phyloP scores from a whole-genome alignment of 2,113 vertebrate genomes.

The Brienomyrus longianalis region DNA sequence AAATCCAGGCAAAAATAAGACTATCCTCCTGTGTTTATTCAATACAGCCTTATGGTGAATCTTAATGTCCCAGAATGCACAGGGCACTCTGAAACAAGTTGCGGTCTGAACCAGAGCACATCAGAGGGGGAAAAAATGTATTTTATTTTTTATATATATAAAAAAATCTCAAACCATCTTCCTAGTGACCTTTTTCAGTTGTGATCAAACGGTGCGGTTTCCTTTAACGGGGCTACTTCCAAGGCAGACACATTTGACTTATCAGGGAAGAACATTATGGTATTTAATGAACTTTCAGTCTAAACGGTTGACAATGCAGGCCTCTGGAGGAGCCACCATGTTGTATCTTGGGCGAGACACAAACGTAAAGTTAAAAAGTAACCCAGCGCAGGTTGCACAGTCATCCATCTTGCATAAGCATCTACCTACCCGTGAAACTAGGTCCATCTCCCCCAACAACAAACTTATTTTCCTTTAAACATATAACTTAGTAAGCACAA shows the following conservation, averaged over 20 bases:
- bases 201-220: background rate
- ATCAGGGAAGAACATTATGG: background rate
- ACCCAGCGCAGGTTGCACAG: background rate
- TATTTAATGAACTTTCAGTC: background rate
- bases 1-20: background rate
- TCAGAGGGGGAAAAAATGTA: background rate
- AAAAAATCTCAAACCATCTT: background rate
- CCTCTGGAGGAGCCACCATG: background rate
- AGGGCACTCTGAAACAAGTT: background rate
- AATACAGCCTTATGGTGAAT: background rate
- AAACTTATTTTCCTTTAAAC: background rate
- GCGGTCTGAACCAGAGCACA: background rate
- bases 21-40: background rate
- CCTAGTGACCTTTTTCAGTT: background rate
- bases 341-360: conserved; percentile 51
- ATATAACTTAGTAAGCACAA: background rate
- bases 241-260: background rate
- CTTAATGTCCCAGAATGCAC: background rate
- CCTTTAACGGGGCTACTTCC: background rate
- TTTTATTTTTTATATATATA: no score
- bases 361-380: background rate
- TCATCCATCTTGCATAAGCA: background rate
- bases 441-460: background rate
- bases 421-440: background rate
- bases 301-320: background rate